A percentile compares a stretch with the other conserved stretches of the same genome.
These are phyloP conservation scores for Saxidomus purpurata DNA, from an alignment of 1,140 invertebrate species.

Conservation along the genomic window DNA sequence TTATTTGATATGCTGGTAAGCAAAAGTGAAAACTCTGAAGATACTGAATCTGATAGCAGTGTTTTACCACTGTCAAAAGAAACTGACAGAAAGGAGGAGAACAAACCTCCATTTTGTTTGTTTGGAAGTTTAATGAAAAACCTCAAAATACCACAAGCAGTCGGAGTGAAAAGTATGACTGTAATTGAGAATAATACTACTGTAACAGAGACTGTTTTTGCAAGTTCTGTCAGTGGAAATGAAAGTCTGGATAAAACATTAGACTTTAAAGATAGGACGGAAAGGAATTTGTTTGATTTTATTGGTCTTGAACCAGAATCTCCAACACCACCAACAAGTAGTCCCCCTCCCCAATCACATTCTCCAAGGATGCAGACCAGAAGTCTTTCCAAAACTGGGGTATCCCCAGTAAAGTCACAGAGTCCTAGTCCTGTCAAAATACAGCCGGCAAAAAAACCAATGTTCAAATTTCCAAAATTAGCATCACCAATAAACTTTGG, in stretches of 20 bases:
- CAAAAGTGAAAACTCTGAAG: background rate
- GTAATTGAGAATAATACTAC: background rate
- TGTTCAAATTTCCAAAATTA: conserved; percentile 65
- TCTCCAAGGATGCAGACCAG: conserved; percentile 16
- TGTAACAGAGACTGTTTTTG: background rate
- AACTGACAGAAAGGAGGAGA: background rate
- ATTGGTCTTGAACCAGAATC: conserved; percentile 24
- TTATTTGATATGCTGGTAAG: conserved; percentile 35
- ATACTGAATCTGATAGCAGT: background rate
- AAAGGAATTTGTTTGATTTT: conserved; percentile 61
- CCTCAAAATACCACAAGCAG: conserved; percentile 7
- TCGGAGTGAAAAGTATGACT: background rate
- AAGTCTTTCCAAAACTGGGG: background rate
- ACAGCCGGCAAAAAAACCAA: conserved; percentile 44
- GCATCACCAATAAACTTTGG: conserved; percentile 50
- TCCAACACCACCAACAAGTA: background rate
- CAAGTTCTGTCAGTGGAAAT: background rate
- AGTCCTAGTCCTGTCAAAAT: background rate
- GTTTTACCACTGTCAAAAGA: background rate
- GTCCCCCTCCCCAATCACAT: background rate
- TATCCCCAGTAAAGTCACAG: background rate
- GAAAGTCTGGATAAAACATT: background rate
- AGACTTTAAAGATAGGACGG: conserved; percentile 28
- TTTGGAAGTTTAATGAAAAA: conserved; percentile 53
- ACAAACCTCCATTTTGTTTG: background rate